phyloP scores from a whole-genome alignment of 2,888 invertebrate genomes.

The Mactromeris polynyma region DNA sequence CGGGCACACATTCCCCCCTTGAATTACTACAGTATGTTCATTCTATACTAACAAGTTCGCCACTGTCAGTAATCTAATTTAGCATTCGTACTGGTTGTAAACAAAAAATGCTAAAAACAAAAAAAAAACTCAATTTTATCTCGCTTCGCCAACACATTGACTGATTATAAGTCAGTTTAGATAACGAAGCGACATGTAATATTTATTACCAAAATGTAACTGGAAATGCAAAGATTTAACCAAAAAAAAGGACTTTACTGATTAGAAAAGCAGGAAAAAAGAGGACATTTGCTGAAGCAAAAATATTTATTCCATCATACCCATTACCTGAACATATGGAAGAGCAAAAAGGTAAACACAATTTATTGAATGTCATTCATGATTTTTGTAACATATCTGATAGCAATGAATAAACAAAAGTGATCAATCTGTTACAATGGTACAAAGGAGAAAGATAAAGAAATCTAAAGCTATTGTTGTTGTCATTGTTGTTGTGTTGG shows the following conservation, averaged over 20 bases:
- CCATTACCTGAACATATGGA: conserved; percentile 1
- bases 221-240: not conserved
- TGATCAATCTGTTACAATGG: not conserved
- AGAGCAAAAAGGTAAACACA: not conserved
- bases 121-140: not conserved
- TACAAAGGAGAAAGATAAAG: not conserved
- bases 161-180: not conserved
- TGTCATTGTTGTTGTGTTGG: too few relatives aligned
- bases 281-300: too few relatives aligned
- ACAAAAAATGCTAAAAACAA: too few relatives aligned
- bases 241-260: not conserved
- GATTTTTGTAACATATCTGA: not conserved
- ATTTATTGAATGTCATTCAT: conserved; percentile 7
- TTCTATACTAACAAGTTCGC: too few relatives aligned
- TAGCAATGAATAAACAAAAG: not conserved
- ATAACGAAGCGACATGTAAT: not conserved
- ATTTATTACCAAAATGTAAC: not conserved
- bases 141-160: not conserved
- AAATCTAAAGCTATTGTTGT: too few relatives aligned
- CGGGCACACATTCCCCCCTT: too few relatives aligned
- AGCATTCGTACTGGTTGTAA: too few relatives aligned
- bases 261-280: not conserved
- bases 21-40: too few relatives aligned
- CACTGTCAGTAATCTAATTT: too few relatives aligned
- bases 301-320: not conserved